These are phyloP conservation scores for Catharus minimus DNA, from an alignment of 2,113 vertebrate genomes.

Conservation along the genomic window DNA sequence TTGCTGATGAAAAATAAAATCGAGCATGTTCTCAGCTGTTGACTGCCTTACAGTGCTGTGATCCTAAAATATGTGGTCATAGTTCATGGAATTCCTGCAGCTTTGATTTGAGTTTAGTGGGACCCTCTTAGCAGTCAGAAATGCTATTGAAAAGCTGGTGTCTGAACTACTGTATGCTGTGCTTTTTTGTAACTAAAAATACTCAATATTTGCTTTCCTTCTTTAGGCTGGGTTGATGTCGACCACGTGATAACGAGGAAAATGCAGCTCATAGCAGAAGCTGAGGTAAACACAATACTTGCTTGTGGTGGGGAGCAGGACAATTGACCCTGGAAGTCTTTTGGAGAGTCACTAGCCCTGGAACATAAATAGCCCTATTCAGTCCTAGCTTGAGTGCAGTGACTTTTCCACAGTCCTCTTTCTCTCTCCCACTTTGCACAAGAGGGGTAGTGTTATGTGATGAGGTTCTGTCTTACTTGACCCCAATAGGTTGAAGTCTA, in stretches of 20 bases:
- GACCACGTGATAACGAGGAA: conserved; percentile 74
- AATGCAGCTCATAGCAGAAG: conserved; percentile 76
- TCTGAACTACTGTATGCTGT: not conserved
- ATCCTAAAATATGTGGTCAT: not conserved
- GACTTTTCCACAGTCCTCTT: not conserved
- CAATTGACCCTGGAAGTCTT: not conserved
- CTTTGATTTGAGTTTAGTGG: not conserved
- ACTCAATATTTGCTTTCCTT: conserved; percentile 32
- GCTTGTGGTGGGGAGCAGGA: not conserved
- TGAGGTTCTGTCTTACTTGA: not conserved
- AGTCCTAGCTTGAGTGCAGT: not conserved
- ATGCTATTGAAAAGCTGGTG: not conserved
- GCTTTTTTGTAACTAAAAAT: not conserved
- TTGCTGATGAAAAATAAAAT: conserved; percentile 23
- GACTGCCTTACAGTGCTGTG: not conserved
- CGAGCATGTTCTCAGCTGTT: not conserved
- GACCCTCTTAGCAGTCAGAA: not conserved
- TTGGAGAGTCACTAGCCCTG: not conserved
- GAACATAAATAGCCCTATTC: not conserved
- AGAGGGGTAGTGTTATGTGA: not conserved
- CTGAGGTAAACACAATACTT: conserved; percentile 73
- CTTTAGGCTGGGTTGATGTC: conserved; percentile 69
- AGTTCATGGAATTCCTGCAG: not conserved
- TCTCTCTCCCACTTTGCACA: not conserved
- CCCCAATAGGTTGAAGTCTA: not conserved